Evolutionary conservation across 2,888 invertebrate species (phyloP), one percentile per base, ranked within the genome.

Genomic region (Campoplex nolae): DNA sequence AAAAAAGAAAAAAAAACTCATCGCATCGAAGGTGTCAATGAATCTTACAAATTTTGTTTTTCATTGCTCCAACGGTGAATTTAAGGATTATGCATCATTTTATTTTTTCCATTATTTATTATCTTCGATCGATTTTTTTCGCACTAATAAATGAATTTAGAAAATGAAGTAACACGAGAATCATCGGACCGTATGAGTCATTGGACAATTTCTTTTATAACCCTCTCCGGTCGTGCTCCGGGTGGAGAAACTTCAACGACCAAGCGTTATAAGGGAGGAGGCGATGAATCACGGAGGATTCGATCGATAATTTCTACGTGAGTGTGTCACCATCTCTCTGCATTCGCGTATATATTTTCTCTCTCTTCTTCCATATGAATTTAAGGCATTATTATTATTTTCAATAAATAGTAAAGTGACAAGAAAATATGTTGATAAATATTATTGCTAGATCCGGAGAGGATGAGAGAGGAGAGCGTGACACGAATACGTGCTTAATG

Each of bases 281-380:
- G 51, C 83, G 86, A 83, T 86, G 86, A 86, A 86, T 86, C 86
- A 86, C 71, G 42, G 32, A 83, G 76, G 83, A 79, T 62, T 71
- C 83, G 65, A 86, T 86, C 86, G 86, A 86, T 86, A 80, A 80
- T 28, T 83, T 35, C 56, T 76, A n/a, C 23, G 62, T 73, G 73
- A 28, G 58, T 62, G 76, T 32, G n/a, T 73, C 54, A 51, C 45
- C 18, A 45, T n/a, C 6, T 56, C 4, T 32, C 0, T 23, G 42
- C 65, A 28, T 35, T 35, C 45, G 28, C 42, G 18, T 45, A 9
- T 28, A 23, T 23, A 23, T 23, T 23, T 0, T 23, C 23, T 23
- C 23, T 23, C 23, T 23, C 23, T 23, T 23, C 23, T 23, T 13
- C 11, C 8, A 45, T 38, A 38, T 6, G 23, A 68, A 2, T 23